Evolutionary conservation across 2,888 invertebrate species (phyloP).

Genomic region (Nemotelus pantherinus): DNA sequence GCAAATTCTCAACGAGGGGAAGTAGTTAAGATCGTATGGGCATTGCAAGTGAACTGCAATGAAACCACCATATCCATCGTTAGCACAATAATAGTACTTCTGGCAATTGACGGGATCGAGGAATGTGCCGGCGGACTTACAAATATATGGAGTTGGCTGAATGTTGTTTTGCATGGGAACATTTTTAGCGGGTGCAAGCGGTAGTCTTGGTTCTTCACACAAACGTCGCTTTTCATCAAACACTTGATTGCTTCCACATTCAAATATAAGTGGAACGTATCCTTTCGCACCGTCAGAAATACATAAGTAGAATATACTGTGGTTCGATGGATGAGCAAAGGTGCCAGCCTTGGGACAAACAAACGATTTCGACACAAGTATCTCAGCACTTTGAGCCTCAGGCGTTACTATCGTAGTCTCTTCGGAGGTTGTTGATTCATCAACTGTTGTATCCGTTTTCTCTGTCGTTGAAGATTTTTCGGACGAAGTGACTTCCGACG

Average conservation of each 20-base stretch:
- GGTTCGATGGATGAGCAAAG: slow-evolving; percentile 20
- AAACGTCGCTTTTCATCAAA: slow-evolving; percentile 1
- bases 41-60: slow-evolving; percentile 33
- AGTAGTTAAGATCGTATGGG: slow-evolving; percentile 36
- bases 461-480: not conserved
- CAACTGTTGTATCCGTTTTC: not conserved
- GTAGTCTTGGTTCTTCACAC: not conserved
- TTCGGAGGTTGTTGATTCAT: not conserved
- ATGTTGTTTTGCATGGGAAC: not conserved
- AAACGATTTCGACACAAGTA: not conserved
- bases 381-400: not conserved
- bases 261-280: slow-evolving; percentile 14
- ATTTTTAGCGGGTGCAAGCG: not conserved
- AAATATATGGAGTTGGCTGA: slow-evolving; percentile 15
- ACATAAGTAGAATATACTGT: slow-evolving; percentile 18
- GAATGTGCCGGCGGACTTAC: slow-evolving; percentile 22
- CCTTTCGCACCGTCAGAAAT: slow-evolving; percentile 8
- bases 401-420: not conserved
- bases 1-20: slow-evolving; percentile 26
- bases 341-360: not conserved
- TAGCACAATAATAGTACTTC: slow-evolving; percentile 31
- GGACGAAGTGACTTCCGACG: not conserved
- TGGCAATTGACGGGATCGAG: slow-evolving; percentile 20
- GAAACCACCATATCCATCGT: slow-evolving; percentile 27
- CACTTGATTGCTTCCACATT: slow-evolving; percentile 22